Base-by-base conservation (phyloP, 2,888 invertebrate genomes). In the Temnothorax unifasciatus region DNA sequence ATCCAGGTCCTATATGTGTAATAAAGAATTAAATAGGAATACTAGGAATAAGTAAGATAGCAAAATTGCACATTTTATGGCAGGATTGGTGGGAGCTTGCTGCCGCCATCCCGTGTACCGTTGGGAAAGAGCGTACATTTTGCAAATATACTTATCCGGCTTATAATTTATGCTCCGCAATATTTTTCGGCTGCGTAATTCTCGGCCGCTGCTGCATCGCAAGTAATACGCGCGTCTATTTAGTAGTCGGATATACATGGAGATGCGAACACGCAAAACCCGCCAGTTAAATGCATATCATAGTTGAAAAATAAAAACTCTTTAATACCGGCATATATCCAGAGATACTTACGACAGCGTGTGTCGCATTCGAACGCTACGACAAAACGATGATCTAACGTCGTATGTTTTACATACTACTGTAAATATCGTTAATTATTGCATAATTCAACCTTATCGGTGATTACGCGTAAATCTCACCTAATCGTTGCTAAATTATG, bases 141-240 rank as follows among this genome's bases (percentile, higher is more conserved):
- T 47, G 71, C 73, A 81, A 71, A 81, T 79, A 69, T 47, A 79
- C 73, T 79, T 79, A 59, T 81, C 47, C 47, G 59, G 59, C 34
- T 81, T 71, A 47, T 81, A 81, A 79, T 79, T 71, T 79, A 79
- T 79, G 41, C 57, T 71, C 73, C 34, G 73, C 73, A 71, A 79
- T 79, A 79, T 61, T 79, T 79, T 71, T 79, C 73, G 79, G 73
- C 79, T 71, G 47, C 29, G 47, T 71, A 71, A 79, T 71, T 71
- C 79, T 59, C 71, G 57, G 59, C 71, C 44, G 47, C 44, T 57
- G 79, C 29, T 38, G 38, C 69, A n/a, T 79, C 79, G 59, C 54
- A 44, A 41, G 44, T 68, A 79, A 59, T 77, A 77, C 38, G 71
- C 54, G 44, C 57, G 44, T 21, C 59, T 61, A 38, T 59, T 59